These are phyloP conservation scores for Trematomus bernacchii DNA, from an alignment of 2,797 vertebrate genomes.

Conservation along the genomic window DNA sequence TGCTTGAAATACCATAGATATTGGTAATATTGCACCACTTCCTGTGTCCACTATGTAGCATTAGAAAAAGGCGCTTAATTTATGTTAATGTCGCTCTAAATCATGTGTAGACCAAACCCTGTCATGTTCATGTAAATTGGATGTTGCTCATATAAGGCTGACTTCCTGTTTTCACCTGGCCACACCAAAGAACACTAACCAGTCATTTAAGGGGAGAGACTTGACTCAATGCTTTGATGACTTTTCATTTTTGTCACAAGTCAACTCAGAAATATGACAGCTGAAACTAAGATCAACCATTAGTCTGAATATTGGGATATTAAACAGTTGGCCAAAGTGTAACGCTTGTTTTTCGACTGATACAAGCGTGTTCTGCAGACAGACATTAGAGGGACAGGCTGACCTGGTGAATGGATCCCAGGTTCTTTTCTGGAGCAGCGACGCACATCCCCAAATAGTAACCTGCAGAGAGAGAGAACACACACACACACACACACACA, in stretches of 20 bases:
- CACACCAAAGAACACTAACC: too few relatives aligned
- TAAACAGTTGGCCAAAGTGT: not conserved
- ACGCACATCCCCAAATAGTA: slow-evolving; percentile 96
- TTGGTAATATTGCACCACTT: too few relatives aligned
- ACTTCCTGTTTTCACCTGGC: too few relatives aligned
- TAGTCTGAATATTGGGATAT: not conserved
- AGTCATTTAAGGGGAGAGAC: too few relatives aligned
- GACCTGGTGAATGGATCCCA: slow-evolving; percentile 81
- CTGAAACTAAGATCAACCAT: not conserved
- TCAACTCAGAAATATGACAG: not conserved
- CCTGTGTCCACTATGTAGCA: too few relatives aligned
- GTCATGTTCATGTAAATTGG: too few relatives aligned
- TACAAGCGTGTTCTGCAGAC: not conserved
- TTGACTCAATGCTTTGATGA: not conserved
- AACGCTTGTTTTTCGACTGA: not conserved
- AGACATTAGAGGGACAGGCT: not conserved
- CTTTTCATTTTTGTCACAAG: not conserved
- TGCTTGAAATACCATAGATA: too few relatives aligned
- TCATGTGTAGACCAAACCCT: too few relatives aligned
- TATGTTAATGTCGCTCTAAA: too few relatives aligned
- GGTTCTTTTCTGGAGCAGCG: slow-evolving; percentile 90
- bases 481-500: too few relatives aligned
- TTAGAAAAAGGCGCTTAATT: too few relatives aligned
- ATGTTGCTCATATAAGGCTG: too few relatives aligned
- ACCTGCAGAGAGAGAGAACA: slow-evolving; percentile 81